phyloP scores from a whole-genome alignment of 2,113 vertebrate genomes.

The Zosterops lateralis region DNA sequence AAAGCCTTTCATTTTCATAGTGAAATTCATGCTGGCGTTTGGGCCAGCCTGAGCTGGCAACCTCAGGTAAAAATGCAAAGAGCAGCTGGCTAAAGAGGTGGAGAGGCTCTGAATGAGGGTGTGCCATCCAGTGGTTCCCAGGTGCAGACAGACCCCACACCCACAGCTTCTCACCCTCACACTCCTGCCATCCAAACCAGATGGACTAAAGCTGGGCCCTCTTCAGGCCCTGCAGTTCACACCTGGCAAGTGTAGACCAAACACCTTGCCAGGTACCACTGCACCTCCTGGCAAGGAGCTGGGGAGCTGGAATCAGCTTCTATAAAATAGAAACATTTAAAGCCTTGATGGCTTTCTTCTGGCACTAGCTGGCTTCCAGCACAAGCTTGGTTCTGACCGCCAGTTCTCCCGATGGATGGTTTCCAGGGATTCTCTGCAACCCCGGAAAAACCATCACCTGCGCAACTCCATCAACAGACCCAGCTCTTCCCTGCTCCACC shows the following conservation, averaged over 20 bases:
- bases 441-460: background rate
- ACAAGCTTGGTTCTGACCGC: background rate
- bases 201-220: fast-evolving
- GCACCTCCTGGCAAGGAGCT: background rate
- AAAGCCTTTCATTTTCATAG: background rate
- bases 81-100: background rate
- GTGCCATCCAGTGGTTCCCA: fast-evolving
- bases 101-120: fast-evolving
- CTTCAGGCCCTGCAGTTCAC: background rate
- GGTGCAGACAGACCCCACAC: background rate
- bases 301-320: background rate
- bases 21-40: fast-evolving
- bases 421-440: background rate
- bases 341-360: background rate
- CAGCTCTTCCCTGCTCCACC: background rate
- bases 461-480: background rate
- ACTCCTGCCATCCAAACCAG: background rate
- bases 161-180: background rate
- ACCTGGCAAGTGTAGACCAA: background rate
- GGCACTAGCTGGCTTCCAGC: background rate
- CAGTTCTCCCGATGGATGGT: background rate
- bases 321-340: background rate
- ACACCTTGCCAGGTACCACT: background rate
- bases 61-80: background rate
- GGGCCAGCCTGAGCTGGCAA: background rate